Base-by-base conservation (phyloP, 2,113 vertebrate genomes). In the Periophthalmus modestus region DNA sequence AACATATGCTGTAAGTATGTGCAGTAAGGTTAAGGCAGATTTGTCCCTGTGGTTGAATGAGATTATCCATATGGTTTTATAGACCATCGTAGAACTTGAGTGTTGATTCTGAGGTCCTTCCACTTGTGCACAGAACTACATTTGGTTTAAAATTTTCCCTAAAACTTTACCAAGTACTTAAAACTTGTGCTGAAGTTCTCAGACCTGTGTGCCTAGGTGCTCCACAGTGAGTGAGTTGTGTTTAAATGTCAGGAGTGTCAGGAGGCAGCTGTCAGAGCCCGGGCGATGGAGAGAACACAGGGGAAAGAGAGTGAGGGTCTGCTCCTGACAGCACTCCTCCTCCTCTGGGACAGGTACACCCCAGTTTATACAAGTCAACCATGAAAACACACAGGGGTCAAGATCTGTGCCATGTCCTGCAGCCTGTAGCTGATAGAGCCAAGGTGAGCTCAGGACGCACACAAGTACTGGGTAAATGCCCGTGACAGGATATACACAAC, bases 311-410 rank as follows among this genome's bases (percentile, higher is more conserved):
- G 91, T 85, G 86, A 87, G 67, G 88, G 82, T 76, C 80, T 75
- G 69, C 84, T 63, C 85, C 80, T 81, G 74, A 80, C 85, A 87
- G 57, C 57, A 79, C 81, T 77, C 77, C 81, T 74, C 67, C 75
- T 88, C 87, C 80, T 48, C 77, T 77, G 89, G 88, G 89, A 90
- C 80, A 81, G 73, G 79, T 82, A 83, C 77, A 87, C 82, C 88
- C 76, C 13, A 82, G 82, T 86, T 88, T 80, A 75, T 75, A 61
- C 62, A 79, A 85, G 82, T 83, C 89, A 88, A 85, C 80, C 86
- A 67, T 89, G 83, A 90, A 86, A 84, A 89, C 83, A 87, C 80
- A 88, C 81, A 81, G 76, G 83, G 88, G 86, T 87, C 85, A 90
- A 81, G 77, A 70, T 84, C 83, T 70, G 78, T 81, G 71, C 71